Base-by-base conservation (phyloP, 2,113 vertebrate species). In the Lepus timidus region DNA sequence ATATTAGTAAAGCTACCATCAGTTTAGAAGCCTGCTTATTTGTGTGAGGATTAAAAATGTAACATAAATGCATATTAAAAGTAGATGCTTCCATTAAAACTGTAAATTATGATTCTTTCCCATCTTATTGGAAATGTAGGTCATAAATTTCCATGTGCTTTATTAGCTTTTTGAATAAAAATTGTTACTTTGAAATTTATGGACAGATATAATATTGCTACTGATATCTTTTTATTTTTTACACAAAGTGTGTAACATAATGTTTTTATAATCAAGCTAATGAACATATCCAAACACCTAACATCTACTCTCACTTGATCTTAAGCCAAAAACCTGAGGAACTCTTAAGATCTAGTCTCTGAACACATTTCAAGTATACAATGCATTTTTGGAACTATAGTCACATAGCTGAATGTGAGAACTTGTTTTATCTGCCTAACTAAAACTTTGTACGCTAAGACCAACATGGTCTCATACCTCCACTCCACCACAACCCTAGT, bases 81-180 rank as follows among this genome's bases (percentile, higher is more conserved):
- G 10, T 62, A 61, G 9, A 62, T 68, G 13, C 9, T 6, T 85
- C 44, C 22, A 36, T 86, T 86, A 85, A 14, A 85, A 64, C 23
- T 25, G 3, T 64, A 36, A 90, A 71, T 65, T 86, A 9, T 64
- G 22, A 81, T 61, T 88, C 14, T 87, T 76, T 80, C 25, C 6
- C 12, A 4, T 51, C 6, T 62, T 70, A 71, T 13, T 52, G 25
- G 75, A 75, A 93, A 58, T 51, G 12, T 9, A 61, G 65, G 90
- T 75, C 55, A 73, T 84, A 9, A 67, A 80, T 80, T 79, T 67
- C 1, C 65, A 3, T 86, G 39, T n/a, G 29, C 14, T 82, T 84
- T 68, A 55, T 84, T 76, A 76, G 62, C 27, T 89, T 9, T 94
- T 64, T 87, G 64, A 65, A 65, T 86, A 64, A 61, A 81, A 87